Conservation (phyloP, 2,113 vertebrate species). For the Rallus limicola region DNA sequence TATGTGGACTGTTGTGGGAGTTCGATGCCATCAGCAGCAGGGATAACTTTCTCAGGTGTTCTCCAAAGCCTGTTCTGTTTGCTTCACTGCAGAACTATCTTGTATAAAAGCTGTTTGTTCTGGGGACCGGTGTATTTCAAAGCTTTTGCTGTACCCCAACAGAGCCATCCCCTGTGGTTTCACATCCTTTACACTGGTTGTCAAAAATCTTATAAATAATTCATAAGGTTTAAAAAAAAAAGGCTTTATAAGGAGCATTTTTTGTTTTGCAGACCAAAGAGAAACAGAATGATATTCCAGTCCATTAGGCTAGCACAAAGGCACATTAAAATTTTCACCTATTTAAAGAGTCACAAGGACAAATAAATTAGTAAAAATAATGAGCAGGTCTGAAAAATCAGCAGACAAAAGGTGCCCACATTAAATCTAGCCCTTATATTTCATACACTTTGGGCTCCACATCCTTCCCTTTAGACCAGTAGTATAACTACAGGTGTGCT, state of each 20-base stretch:
- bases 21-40: background rate
- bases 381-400: background rate
- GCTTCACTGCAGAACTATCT: background rate
- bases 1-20: background rate
- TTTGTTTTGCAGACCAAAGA: background rate
- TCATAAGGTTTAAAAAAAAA: background rate
- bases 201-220: background rate
- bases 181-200: background rate
- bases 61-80: background rate
- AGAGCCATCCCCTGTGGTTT: background rate
- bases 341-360: background rate
- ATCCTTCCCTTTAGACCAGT: background rate
- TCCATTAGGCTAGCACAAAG: background rate
- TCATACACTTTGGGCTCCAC: background rate
- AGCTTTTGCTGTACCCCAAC: background rate
- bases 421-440: background rate
- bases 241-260: background rate
- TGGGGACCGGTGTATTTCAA: background rate
- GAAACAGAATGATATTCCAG: background rate
- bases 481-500: background rate
- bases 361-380: background rate
- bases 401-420: background rate
- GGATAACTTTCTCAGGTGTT: background rate
- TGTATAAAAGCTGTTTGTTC: background rate
- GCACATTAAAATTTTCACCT: background rate